phyloP scores from a whole-genome alignment of 1,140 invertebrate species.

The Linepithema humile region DNA sequence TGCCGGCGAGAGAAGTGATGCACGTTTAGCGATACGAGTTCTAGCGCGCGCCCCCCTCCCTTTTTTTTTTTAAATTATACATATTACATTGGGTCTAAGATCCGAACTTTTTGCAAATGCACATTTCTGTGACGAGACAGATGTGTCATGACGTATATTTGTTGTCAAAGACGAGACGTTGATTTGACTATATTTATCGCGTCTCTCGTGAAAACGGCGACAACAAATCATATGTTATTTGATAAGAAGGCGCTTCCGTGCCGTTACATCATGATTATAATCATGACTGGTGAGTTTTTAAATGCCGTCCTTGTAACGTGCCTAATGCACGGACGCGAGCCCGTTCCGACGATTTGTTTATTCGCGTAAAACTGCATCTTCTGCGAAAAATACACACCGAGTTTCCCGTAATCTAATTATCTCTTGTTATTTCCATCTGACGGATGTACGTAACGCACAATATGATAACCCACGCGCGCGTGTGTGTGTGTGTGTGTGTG shows the following conservation, averaged over 20 bases:
- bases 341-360: not conserved
- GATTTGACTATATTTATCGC: not conserved
- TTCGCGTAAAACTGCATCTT: slow-evolving; percentile 19
- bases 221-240: slow-evolving; percentile 39
- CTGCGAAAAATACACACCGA: not conserved
- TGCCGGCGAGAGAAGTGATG: not conserved
- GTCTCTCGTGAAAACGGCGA: not conserved
- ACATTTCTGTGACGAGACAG: not conserved
- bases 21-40: not conserved
- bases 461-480: not conserved
- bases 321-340: not conserved
- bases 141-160: not conserved
- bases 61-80: not conserved
- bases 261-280: slow-evolving; percentile 27
- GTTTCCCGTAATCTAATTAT: slow-evolving; percentile 10
- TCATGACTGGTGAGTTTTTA: slow-evolving; percentile 44
- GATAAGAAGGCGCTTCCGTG: slow-evolving; percentile 19
- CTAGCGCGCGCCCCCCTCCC: too few relatives aligned
- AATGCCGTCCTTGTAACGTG: slow-evolving; percentile 25
- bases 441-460: not conserved
- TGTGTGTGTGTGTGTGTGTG: not conserved
- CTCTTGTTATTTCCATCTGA: not conserved
- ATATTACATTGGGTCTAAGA: too few relatives aligned
- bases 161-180: not conserved
- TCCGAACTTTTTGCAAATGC: slow-evolving; percentile 15